phyloP scores from a whole-genome alignment of 2,113 vertebrate species.

The Alouatta palliata region DNA sequence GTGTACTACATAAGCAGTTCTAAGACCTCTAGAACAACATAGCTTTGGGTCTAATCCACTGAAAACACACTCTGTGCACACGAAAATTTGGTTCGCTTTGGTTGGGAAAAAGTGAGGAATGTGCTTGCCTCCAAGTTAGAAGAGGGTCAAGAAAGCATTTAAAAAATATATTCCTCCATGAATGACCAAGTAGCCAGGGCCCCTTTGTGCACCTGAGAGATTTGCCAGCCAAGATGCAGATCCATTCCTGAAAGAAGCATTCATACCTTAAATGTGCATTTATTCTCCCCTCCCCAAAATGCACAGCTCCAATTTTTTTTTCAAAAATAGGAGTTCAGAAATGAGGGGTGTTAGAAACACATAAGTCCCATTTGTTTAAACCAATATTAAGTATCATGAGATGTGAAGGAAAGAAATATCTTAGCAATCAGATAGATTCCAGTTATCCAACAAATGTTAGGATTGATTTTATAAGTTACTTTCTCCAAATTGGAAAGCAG shows the following conservation, averaged over 20 bases:
- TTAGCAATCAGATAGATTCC: slow-evolving; percentile 1
- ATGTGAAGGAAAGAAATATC: slow-evolving; percentile 21
- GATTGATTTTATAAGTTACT: slow-evolving; percentile 12
- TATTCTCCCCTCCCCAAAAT: neutral
- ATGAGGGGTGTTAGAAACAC: slow-evolving; percentile 47
- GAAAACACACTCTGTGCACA: slow-evolving; percentile 70
- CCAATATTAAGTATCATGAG: neutral
- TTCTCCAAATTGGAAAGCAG: slow-evolving; percentile 19
- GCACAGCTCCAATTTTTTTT: slow-evolving; percentile 35
- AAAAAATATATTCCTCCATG: slow-evolving; percentile 78
- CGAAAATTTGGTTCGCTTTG: slow-evolving; percentile 78
- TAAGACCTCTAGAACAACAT: slow-evolving; percentile 78
- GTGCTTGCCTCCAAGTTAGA: slow-evolving; percentile 76
- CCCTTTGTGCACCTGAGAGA: slow-evolving; percentile 67
- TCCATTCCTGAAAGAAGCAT: slow-evolving; percentile 75
- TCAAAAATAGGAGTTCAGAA: slow-evolving; percentile 47
- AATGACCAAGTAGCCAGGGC: slow-evolving; percentile 78
- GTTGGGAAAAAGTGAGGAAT: slow-evolving; percentile 77
- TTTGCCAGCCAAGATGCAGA: slow-evolving; percentile 53
- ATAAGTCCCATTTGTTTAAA: slow-evolving; percentile 54
- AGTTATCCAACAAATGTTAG: neutral
- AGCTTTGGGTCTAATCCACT: slow-evolving; percentile 73
- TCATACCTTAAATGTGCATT: slow-evolving; percentile 70
- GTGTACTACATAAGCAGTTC: slow-evolving; percentile 60
- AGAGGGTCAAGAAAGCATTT: slow-evolving; percentile 81